Conservation (phyloP, 2,888 invertebrate species). For the Nysson spinosus region DNA sequence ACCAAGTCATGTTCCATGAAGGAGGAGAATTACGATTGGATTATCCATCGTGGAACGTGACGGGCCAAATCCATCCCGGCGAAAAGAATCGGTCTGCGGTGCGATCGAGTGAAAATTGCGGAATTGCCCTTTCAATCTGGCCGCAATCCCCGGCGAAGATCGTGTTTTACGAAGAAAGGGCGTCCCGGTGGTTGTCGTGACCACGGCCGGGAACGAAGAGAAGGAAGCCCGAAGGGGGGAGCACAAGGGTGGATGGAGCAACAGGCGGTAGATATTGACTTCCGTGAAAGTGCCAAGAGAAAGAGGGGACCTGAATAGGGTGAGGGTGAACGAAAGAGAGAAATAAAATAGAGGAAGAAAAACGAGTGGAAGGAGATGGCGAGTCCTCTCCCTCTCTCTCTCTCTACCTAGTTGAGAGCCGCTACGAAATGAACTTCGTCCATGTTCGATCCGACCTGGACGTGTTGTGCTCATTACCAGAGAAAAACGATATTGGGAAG, state of each 20-base stretch:
- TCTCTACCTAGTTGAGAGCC: not conserved
- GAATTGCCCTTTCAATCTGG: constrained; percentile 49
- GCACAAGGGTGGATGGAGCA: constrained; percentile 43
- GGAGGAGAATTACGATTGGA: not conserved
- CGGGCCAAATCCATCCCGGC: constrained; percentile 7
- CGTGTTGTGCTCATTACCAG: constrained; percentile 30
- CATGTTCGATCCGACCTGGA: constrained; percentile 9
- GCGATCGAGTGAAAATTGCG: constrained; percentile 40
- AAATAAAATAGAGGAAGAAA: not conserved
- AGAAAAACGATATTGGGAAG: constrained; percentile 7
- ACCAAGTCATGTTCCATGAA: not conserved
- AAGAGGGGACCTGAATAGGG: constrained; percentile 1
- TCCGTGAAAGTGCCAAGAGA: constrained; percentile 34
- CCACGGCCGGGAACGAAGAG: constrained; percentile 28
- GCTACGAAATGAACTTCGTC: constrained; percentile 24
- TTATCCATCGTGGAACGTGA: constrained; percentile 6
- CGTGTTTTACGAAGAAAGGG: constrained; percentile 51
- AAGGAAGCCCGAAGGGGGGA: constrained; percentile 9
- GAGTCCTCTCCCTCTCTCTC: not conserved
- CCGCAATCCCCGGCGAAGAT: constrained; percentile 40
- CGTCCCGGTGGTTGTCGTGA: constrained; percentile 43
- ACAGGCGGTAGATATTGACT: constrained; percentile 61
- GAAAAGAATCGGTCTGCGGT: constrained; percentile 30
- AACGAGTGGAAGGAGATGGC: constrained; percentile 4
- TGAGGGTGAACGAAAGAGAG: not conserved